phyloP scores from a whole-genome alignment of 2,888 invertebrate genomes.

The Tinea trinotella region DNA sequence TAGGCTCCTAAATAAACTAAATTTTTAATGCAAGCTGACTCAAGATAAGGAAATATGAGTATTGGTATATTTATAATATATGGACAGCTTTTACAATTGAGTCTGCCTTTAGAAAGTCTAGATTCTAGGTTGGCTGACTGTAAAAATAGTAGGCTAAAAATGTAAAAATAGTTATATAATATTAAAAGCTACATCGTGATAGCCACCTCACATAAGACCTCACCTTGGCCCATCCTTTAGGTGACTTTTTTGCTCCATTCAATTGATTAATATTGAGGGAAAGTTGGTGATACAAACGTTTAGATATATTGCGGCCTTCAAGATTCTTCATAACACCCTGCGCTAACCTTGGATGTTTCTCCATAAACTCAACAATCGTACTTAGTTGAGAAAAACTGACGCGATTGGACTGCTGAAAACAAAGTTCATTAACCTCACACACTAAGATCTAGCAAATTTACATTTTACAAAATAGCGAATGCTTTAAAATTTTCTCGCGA shows the following conservation, averaged over 20 bases:
- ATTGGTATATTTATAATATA: too few species aligned
- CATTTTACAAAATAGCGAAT: background rate
- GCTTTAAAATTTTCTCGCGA: too few species aligned
- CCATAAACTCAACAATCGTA: constrained; percentile 61
- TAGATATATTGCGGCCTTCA: constrained; percentile 55
- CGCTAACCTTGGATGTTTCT: constrained; percentile 49
- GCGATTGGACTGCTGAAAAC: constrained; percentile 39
- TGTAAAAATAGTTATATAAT: too few species aligned
- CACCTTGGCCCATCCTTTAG: constrained; percentile 66
- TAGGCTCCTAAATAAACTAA: too few species aligned
- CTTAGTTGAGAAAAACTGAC: constrained; percentile 56
- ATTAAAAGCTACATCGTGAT: background rate
- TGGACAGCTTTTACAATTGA: too few species aligned
- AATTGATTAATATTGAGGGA: constrained; percentile 51
- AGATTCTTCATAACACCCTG: constrained; percentile 43
- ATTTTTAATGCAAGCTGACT: too few species aligned
- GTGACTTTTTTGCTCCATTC: constrained; percentile 51
- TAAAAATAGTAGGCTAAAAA: too few species aligned
- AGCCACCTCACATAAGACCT: constrained; percentile 22
- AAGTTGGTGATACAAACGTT: constrained; percentile 53
- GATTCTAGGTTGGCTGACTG: too few species aligned
- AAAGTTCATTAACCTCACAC: background rate
- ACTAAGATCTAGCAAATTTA: background rate
- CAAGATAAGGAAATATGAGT: too few species aligned
- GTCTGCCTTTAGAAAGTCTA: too few species aligned